Evolutionary conservation across 2,797 vertebrate species (phyloP), one percentile per base, ranked within the genome.

Genomic region (Tiaroga cobitis): DNA sequence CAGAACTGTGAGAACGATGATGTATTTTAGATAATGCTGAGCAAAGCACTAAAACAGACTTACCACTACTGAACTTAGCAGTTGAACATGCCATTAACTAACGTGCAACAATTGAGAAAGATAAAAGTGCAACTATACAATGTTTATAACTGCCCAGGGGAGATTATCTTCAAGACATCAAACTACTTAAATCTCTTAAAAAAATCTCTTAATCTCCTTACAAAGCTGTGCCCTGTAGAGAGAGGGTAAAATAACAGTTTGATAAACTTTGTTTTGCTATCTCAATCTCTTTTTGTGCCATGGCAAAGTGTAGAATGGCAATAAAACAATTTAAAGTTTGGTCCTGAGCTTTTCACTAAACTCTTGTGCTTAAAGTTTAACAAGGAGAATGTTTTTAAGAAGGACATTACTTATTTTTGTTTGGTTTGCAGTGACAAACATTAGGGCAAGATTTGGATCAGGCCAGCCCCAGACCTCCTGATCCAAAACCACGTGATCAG

Each of bases 381-480:
- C 8, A 39, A 56, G 16, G 34, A 39, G 5, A 5, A 29, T 24
- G 29, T 41, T 4, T 4, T 46, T 15, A 46, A 15, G 46, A 54
- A 26, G 41, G 21, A n/a, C 29, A 46, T 18, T 13, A 32, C 41
- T 13, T 46, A 26, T 32, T 78, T n/a, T 8, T 8, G 24, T 32
- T 70, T 41, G 5, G 24, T 41, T 29, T 78, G 37, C 37, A 43
- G 68, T 70, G 26, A 24, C 19, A 70, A 70, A 81, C 49, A 82
- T 21, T 6, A 73, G 78, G 51, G 63, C 73, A 54, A 69, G 56
- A 75, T 86, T 49, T 63, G 75, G 59, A 39, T 79, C 56, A 80
- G 34, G 19, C 46, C 77, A 83, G 18, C 26, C 29, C 46, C 77
- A 83, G 10, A 73, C 69, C 70, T 63, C 37, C 7, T 74, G 39